Evolutionary conservation across 2,888 invertebrate genomes (phyloP).

Genomic region (Callyntrura sp.): DNA sequence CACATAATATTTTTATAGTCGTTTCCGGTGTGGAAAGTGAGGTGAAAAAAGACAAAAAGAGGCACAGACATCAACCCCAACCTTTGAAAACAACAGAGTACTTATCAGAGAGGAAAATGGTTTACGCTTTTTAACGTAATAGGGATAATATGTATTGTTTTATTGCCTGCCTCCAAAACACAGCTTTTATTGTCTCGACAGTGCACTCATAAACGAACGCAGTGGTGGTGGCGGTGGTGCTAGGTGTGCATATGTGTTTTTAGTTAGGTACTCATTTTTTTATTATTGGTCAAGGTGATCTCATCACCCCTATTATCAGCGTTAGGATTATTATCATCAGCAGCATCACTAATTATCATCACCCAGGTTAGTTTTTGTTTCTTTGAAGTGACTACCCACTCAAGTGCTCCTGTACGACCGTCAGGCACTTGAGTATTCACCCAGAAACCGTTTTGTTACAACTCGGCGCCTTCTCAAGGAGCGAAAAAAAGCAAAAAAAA

Average conservation of each 20-base stretch:
- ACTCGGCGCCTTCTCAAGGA: too few species aligned
- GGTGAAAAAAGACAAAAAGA: background rate
- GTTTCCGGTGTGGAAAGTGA: conserved; percentile 10
- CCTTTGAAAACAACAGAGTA: too few species aligned
- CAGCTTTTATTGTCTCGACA: too few species aligned
- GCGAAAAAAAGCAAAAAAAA: too few species aligned
- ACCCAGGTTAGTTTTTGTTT: background rate
- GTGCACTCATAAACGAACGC: too few species aligned
- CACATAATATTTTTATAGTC: conserved; percentile 19
- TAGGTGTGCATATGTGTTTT: background rate
- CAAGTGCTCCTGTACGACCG: background rate
- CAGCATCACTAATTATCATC: background rate
- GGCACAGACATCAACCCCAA: background rate
- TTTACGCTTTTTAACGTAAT: background rate
- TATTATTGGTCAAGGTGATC: conserved; percentile 52
- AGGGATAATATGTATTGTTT: background rate
- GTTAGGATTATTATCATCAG: background rate
- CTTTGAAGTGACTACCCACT: background rate
- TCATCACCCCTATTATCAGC: background rate
- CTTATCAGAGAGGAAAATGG: too few species aligned
- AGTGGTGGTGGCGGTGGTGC: background rate
- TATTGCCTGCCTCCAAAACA: too few species aligned
- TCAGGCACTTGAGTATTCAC: too few species aligned
- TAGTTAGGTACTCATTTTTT: background rate
- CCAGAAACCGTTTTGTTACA: too few species aligned